Evolutionary conservation across 1,140 invertebrate species (phyloP).

Genomic region (Nasonia longicornis): DNA sequence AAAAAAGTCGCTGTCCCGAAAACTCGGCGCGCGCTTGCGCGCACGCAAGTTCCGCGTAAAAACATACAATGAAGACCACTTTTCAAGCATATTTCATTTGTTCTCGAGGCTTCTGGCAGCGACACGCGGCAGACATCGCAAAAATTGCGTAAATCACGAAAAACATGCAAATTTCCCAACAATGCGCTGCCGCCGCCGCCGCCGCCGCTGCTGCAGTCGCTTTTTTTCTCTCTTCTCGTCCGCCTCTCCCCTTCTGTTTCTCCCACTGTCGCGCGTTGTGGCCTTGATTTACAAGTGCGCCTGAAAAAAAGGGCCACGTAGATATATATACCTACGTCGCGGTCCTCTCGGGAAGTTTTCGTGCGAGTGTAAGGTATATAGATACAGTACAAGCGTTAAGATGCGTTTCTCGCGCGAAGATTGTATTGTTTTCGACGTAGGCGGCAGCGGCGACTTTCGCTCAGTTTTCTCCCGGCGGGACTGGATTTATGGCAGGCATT

Average conservation of each 20-base stretch:
- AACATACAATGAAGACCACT: slow-evolving; percentile 22
- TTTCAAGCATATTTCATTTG: slow-evolving; percentile 28
- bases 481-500: background rate
- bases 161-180: slow-evolving; percentile 40
- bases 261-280: background rate
- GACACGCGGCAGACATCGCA: slow-evolving; percentile 31
- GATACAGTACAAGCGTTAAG: background rate
- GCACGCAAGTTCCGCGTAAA: background rate
- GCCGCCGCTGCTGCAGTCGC: background rate
- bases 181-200: background rate
- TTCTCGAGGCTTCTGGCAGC: slow-evolving; percentile 29
- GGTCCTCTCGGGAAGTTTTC: background rate
- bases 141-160: slow-evolving; percentile 37
- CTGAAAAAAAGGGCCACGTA: background rate
- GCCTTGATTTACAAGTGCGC: slow-evolving; percentile 35
- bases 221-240: background rate
- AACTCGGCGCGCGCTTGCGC: background rate
- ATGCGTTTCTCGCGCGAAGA: background rate
- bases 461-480: background rate
- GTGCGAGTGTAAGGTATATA: background rate
- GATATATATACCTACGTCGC: no score
- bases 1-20: background rate
- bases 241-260: background rate
- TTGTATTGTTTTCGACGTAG: background rate
- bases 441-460: background rate